Evolutionary conservation across 37 sponge, comb jelly and placozoan genomes (phyloP).

Genomic region (Haliclona indistincta): DNA sequence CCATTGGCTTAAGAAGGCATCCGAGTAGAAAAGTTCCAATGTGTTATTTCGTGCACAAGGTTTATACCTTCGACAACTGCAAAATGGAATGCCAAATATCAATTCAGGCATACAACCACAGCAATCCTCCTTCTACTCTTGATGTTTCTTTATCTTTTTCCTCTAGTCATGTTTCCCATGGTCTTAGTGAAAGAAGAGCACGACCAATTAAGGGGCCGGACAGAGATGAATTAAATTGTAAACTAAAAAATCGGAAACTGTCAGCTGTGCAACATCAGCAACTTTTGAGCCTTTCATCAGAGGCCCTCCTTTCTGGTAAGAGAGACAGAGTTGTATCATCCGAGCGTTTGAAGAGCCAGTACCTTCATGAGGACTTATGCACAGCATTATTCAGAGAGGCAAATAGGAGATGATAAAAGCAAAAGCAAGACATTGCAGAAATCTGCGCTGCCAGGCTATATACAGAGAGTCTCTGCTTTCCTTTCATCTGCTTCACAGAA

Average conservation of each 20-base stretch:
- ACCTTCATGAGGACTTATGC: no score
- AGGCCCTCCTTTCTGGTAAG: no score
- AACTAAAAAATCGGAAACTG: not conserved
- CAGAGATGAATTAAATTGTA: no score
- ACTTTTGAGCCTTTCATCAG: no score
- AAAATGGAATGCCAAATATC: not conserved
- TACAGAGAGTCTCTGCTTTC: conserved; percentile 1
- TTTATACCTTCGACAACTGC: not conserved
- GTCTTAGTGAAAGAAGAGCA: no score
- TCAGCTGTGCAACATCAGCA: no score
- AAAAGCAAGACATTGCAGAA: not conserved
- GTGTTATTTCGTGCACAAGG: not conserved
- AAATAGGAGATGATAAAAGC: not conserved
- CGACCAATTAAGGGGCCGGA: not conserved
- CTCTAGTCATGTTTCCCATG: no score
- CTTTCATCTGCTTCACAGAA: conserved; percentile 5
- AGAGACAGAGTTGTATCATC: not conserved
- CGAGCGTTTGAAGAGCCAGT: no score
- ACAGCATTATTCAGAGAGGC: no score
- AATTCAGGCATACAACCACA: not conserved
- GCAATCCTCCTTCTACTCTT: not conserved
- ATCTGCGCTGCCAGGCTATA: not conserved
- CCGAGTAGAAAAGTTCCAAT: not conserved
- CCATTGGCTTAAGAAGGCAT: conserved; percentile 8
- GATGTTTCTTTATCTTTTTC: no score